These are phyloP conservation scores for Electrophaes corylata DNA, from an alignment of 2,888 invertebrate species.

Conservation along the genomic window DNA sequence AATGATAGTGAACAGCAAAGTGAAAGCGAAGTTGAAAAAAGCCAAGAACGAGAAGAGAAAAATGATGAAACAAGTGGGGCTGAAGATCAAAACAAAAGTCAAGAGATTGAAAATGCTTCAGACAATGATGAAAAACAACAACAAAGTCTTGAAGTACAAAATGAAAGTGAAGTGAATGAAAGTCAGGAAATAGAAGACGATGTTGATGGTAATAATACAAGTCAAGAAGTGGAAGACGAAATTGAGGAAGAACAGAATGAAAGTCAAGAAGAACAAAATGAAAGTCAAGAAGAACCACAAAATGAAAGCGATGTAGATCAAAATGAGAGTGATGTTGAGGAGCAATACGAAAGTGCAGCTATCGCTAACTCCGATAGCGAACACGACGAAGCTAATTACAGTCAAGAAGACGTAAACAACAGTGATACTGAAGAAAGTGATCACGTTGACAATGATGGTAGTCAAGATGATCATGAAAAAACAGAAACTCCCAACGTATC, in stretches of 20 bases:
- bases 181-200: constrained; percentile 17
- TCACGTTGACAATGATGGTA: constrained; percentile 22
- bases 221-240: constrained; percentile 14
- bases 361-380: constrained; percentile 26
- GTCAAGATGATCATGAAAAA: constrained; percentile 21
- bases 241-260: constrained; percentile 13
- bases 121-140: not conserved
- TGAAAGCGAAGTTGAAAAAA: constrained; percentile 13
- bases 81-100: constrained; percentile 1
- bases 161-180: constrained; percentile 28
- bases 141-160: constrained; percentile 3
- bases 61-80: constrained; percentile 1
- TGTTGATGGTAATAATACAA: constrained; percentile 11
- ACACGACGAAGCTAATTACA: constrained; percentile 34
- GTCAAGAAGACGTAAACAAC: constrained; percentile 30
- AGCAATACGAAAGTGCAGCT: constrained; percentile 26
- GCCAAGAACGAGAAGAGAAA: constrained; percentile 3
- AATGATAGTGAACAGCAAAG: constrained; percentile 6
- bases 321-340: constrained; percentile 26
- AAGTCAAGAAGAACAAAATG: constrained; percentile 1
- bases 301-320: constrained; percentile 26
- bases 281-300: constrained; percentile 10
- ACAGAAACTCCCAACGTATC: constrained; percentile 45
- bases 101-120: not conserved
- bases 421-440: constrained; percentile 32